Conservation (phyloP, 2,888 invertebrate species). For the Myathropa florea region DNA sequence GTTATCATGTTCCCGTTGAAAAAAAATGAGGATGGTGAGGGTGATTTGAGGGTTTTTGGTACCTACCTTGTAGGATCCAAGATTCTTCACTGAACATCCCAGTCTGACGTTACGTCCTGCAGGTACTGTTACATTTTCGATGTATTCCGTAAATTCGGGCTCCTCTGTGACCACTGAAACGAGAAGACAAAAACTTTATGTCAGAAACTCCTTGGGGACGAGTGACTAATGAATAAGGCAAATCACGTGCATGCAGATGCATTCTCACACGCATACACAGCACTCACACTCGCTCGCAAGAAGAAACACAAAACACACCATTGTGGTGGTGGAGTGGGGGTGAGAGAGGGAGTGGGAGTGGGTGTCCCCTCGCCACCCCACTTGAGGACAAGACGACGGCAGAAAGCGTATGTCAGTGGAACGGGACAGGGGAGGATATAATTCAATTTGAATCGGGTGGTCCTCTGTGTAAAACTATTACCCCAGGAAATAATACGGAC, state of each 20-base stretch:
- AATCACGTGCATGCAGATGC: conserved; percentile 57
- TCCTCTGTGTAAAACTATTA: conserved; percentile 68
- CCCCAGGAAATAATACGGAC: conserved; percentile 57
- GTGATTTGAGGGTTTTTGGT: neutral
- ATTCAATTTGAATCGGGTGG: conserved; percentile 65
- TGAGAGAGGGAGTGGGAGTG: neutral
- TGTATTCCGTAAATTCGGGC: conserved; percentile 94
- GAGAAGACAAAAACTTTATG: conserved; percentile 6
- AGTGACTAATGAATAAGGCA: conserved; percentile 43
- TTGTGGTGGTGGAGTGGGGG: neutral
- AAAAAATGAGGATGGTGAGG: neutral
- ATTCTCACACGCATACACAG: conserved; percentile 15
- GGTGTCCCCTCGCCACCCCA: conserved; percentile 7
- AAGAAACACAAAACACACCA: conserved; percentile 47
- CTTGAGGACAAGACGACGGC: conserved; percentile 54
- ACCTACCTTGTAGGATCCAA: conserved; percentile 93
- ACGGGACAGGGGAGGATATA: conserved; percentile 29
- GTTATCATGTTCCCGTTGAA: neutral
- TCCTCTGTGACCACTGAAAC: conserved; percentile 88
- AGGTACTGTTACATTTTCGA: conserved; percentile 91
- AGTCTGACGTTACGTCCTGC: conserved; percentile 94
- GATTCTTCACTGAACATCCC: conserved; percentile 94
- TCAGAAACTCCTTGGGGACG: neutral
- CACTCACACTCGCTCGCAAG: neutral
- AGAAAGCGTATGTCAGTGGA: conserved; percentile 42